Evolutionary conservation across 1,140 invertebrate genomes (phyloP), one percentile per base, ranked within the genome.

Genomic region (Sycobia sp.): DNA sequence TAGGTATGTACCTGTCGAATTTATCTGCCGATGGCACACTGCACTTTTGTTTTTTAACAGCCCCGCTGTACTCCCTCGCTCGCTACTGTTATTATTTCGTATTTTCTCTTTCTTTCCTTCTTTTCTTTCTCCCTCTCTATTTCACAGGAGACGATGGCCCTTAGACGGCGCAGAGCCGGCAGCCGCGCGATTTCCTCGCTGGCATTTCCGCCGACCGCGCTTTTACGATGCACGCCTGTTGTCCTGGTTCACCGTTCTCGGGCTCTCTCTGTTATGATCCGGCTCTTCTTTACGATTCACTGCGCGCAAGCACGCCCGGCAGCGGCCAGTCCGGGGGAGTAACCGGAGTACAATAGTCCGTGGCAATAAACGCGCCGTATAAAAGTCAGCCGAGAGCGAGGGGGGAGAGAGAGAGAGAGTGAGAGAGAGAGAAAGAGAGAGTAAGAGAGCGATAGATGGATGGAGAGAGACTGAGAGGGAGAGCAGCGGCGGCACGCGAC

Each of bases 401-500:
- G 10, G 16, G 13, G 3, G 10, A 38, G 36, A 5, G 36, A n/a
- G 11, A 2, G 36, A 38, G 36, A n/a, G 3, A n/a, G 36, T n/a
- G 36, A 14, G 16, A 3, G 36, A 5, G 36, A 5, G 36, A 38
- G 36, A 38, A 14, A 38, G 36, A 38, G 11, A n/a, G 36, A 38
- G 10, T 4, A 5, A n/a, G 36, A 38, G 36, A n/a, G 16, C 4
- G 36, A 38, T 4, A n/a, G 16, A n/a, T 10, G 3, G 36, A 11
- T 5, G 36, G 36, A 25, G 46, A 4, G 56, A 46, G 60, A 60
- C 55, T 54, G 67, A 63, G 66, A 58, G 66, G 18, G 9, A n/a
- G 29, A 46, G 34, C 34, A 69, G 63, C 61, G 68, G 72, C 73
- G 78, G 71, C 79, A 81, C 78, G 79, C 78, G 77, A 74, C 72